A percentile compares a stretch with the other conserved stretches of the same genome.
Evolutionary conservation across 2,113 vertebrate genomes (phyloP).

Genomic region (Harpagus bidentatus): DNA sequence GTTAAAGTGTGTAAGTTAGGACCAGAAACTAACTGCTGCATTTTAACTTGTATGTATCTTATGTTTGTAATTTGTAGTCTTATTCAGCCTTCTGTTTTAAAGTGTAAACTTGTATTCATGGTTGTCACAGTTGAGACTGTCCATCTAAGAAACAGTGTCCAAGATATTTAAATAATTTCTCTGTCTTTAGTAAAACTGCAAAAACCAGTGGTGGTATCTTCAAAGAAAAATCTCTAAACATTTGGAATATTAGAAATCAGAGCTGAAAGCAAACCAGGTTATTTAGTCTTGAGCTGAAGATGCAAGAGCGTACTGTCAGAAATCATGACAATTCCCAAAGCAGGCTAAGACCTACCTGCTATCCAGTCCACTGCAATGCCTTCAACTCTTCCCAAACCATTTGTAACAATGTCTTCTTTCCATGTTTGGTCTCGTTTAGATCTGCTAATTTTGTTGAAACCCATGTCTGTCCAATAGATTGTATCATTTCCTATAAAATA

Average conservation of each 20-base stretch:
- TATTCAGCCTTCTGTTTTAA: neutral
- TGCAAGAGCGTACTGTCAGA: neutral
- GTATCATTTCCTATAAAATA: constrained; percentile 89
- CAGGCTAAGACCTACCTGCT: constrained; percentile 75
- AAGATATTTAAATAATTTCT: neutral
- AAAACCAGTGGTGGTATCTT: neutral
- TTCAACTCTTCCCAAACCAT: constrained; percentile 94
- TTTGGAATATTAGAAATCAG: neutral
- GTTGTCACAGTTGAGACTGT: neutral
- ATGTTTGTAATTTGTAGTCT: neutral
- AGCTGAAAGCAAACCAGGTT: neutral
- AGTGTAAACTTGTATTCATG: neutral
- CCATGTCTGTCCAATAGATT: constrained; percentile 99
- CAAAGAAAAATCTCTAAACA: neutral
- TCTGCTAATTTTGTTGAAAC: constrained; percentile 93
- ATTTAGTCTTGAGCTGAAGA: neutral
- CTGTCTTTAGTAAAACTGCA: neutral
- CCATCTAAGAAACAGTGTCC: neutral
- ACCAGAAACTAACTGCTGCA: neutral
- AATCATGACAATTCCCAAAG: neutral
- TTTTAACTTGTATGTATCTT: neutral
- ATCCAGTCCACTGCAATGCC: constrained; percentile 98
- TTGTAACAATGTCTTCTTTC: constrained; percentile 94
- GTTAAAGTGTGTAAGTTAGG: neutral
- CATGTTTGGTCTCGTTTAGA: constrained; percentile 95